Conservation (phyloP, 2,797 vertebrate species). For the Characodon lateralis region DNA sequence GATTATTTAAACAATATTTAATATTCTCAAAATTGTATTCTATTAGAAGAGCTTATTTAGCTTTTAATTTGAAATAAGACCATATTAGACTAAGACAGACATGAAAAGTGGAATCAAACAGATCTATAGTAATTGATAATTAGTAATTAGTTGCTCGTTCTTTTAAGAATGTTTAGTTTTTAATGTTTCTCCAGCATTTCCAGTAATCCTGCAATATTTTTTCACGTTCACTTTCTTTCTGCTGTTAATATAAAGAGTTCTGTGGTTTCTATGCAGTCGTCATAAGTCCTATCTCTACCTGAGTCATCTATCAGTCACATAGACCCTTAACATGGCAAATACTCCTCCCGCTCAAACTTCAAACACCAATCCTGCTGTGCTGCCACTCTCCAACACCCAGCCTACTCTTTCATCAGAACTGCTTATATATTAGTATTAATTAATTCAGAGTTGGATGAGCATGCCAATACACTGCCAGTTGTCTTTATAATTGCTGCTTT, state of each 20-base stretch:
- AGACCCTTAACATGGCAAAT: background rate
- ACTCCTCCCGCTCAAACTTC: background rate
- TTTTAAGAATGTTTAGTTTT: background rate
- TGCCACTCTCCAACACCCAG: background rate
- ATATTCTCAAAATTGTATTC: background rate
- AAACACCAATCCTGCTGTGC: background rate
- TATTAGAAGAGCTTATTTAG: background rate
- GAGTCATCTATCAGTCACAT: constrained; percentile 8
- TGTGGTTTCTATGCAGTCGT: constrained; percentile 5
- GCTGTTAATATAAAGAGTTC: background rate
- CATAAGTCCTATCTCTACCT: constrained; percentile 1
- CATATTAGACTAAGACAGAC: background rate
- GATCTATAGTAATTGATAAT: background rate
- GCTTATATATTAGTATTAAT: constrained; percentile 47
- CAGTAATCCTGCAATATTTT: background rate
- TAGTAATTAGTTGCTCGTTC: background rate
- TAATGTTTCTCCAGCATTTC: background rate
- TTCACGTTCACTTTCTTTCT: background rate
- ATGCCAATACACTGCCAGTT: constrained; percentile 36
- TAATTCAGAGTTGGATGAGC: constrained; percentile 33
- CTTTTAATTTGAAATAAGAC: too few species aligned
- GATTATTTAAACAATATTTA: background rate
- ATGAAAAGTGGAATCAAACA: background rate
- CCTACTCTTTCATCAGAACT: constrained; percentile 29
- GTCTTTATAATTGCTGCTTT: constrained; percentile 55